Percentiles rank a stretch among this genome's conserved stretches.
phyloP scores from a whole-genome alignment of 2,888 invertebrate genomes.

The Rapana venosa region DNA sequence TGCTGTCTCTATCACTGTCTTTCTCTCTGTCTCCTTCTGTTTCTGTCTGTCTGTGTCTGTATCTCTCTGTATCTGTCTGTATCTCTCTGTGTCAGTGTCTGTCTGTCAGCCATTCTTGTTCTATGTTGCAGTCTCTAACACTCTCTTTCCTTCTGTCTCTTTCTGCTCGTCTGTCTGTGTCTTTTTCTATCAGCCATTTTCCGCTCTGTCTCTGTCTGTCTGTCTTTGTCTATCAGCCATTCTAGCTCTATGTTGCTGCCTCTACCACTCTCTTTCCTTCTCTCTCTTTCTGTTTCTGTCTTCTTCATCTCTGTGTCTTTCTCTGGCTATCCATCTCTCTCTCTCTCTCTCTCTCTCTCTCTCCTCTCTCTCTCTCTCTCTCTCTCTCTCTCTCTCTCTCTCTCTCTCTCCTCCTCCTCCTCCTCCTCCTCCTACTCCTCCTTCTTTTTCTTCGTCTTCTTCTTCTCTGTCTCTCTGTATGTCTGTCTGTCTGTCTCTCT shows the following conservation, averaged over 20 bases:
- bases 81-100: background rate
- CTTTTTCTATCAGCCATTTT: background rate
- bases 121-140: too few species aligned
- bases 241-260: background rate
- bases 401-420: too few species aligned
- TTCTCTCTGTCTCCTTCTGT: slow-evolving; percentile 31
- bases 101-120: background rate
- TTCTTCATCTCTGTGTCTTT: background rate
- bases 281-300: background rate
- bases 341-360: background rate
- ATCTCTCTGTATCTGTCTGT: background rate
- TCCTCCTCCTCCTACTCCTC: background rate
- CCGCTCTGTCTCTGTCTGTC: slow-evolving; percentile 23
- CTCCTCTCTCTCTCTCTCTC: background rate
- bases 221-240: background rate
- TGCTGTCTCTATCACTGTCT: slow-evolving; percentile 20
- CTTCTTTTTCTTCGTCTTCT: background rate
- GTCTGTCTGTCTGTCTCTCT: too few species aligned
- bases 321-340: background rate
- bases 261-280: background rate
- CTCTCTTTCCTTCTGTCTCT: background rate
- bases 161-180: background rate
- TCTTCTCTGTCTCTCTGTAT: background rate
- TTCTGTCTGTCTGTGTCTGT: background rate
- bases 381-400: slow-evolving; percentile 8